A percentile compares a stretch with the other conserved stretches of the same genome.
Conservation (phyloP, 2,113 vertebrate genomes). For the Sigmodon hispidus region DNA sequence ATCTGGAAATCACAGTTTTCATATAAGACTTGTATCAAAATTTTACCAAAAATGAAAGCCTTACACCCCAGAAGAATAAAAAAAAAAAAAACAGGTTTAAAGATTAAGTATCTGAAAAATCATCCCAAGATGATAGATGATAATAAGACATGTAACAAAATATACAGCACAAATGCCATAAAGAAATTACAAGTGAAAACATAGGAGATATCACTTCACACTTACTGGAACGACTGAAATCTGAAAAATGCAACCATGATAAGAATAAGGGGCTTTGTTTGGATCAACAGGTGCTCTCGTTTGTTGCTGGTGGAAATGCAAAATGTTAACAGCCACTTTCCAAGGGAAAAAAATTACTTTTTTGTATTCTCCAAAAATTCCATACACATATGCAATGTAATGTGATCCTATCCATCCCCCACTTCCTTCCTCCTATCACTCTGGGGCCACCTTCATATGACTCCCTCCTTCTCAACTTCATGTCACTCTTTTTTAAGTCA, state of each 20-base stretch:
- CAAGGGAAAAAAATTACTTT: not conserved
- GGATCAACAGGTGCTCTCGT: too few species aligned
- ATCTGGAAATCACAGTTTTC: not conserved
- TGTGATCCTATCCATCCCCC: not conserved
- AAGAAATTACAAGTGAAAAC: not conserved
- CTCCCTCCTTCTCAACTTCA: not conserved
- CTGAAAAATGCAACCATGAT: not conserved
- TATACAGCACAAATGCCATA: not conserved
- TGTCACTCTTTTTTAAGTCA: not conserved
- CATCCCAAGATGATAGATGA: not conserved
- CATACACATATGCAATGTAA: not conserved
- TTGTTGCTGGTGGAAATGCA: not conserved
- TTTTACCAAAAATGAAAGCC: not conserved
- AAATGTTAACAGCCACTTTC: not conserved
- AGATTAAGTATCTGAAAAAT: not conserved
- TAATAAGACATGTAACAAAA: not conserved
- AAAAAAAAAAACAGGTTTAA: not conserved
- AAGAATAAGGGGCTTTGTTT: not conserved
- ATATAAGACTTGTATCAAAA: not conserved
- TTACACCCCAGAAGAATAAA: not conserved
- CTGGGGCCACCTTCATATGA: not conserved
- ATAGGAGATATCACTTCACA: fast-evolving
- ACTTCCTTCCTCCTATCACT: not conserved
- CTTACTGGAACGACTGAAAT: not conserved
- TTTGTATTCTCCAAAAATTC: not conserved